Evolutionary conservation across 2,888 invertebrate species (phyloP).

Genomic region (Cantharis rustica): DNA sequence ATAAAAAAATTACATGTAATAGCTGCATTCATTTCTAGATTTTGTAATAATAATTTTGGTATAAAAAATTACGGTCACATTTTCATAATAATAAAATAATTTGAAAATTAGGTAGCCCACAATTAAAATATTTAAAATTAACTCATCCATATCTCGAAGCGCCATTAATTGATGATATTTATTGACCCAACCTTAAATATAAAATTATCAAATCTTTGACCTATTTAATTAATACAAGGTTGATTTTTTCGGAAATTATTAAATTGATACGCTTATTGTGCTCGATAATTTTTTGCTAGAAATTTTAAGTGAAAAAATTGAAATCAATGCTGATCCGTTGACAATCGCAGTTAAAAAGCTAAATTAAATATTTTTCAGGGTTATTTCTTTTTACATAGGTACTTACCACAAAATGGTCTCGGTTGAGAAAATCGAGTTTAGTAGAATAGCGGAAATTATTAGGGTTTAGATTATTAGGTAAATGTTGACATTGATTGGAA

Average conservation of each 20-base stretch:
- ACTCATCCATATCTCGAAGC: neutral
- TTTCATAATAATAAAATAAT: neutral
- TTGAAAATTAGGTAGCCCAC: neutral
- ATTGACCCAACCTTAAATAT: neutral
- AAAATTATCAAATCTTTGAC: neutral
- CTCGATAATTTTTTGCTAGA: neutral
- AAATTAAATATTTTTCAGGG: conserved; percentile 11
- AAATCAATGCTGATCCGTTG: neutral
- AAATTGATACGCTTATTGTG: neutral
- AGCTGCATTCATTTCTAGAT: neutral
- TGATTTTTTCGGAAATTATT: neutral
- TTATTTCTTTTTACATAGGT: conserved; percentile 1
- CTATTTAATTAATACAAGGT: neutral
- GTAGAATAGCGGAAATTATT: conserved; percentile 4
- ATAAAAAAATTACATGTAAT: too few relatives aligned
- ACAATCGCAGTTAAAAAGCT: conserved; percentile 2
- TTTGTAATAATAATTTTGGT: neutral
- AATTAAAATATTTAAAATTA: neutral
- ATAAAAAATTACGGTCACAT: neutral
- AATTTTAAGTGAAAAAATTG: neutral
- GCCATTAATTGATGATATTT: neutral
- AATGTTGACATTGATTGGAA: neutral
- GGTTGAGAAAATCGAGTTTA: conserved; percentile 11
- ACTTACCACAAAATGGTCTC: neutral
- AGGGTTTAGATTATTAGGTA: neutral